A percentile compares a stretch with the other conserved stretches of the same genome.
These are phyloP conservation scores for Malthinus seriepunctatus DNA, from an alignment of 2,888 invertebrate genomes.

Conservation along the genomic window DNA sequence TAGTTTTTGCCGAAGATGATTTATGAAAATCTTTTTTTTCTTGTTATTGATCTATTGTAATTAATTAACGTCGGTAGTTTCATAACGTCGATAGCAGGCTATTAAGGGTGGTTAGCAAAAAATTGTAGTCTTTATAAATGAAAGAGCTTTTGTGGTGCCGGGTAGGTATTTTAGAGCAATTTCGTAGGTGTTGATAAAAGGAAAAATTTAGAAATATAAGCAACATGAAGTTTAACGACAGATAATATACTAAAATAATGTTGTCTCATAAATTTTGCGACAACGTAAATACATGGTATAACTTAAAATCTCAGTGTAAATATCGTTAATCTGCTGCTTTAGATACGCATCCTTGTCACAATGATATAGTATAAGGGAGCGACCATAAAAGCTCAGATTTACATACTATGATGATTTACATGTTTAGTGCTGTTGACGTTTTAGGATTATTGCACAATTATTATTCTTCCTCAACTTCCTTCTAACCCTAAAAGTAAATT, in stretches of 20 bases:
- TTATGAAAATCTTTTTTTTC: too few species aligned
- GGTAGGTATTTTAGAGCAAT: slow-evolving; percentile 1
- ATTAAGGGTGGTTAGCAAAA: not conserved
- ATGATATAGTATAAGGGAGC: slow-evolving; percentile 29
- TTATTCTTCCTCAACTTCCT: slow-evolving; percentile 27
- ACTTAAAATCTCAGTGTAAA: slow-evolving; percentile 30
- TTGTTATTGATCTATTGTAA: too few species aligned
- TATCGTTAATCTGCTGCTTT: slow-evolving; percentile 29
- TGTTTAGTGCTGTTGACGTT: slow-evolving; percentile 43
- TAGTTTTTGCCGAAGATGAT: too few species aligned
- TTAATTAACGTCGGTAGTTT: too few species aligned
- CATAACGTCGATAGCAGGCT: not conserved
- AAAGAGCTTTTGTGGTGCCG: not conserved
- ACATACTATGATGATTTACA: slow-evolving; percentile 43
- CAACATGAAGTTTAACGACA: slow-evolving; percentile 12
- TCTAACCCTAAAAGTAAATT: slow-evolving; percentile 14
- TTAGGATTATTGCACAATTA: slow-evolving; percentile 39
- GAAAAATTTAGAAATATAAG: slow-evolving; percentile 15
- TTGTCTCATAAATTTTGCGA: slow-evolving; percentile 16
- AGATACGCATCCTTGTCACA: slow-evolving; percentile 28
- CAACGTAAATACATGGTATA: slow-evolving; percentile 20
- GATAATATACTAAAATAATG: slow-evolving; percentile 21
- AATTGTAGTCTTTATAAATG: not conserved
- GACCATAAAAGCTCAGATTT: slow-evolving; percentile 41
- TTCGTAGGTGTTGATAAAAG: slow-evolving; percentile 4